phyloP scores from a whole-genome alignment of 2,888 invertebrate genomes.

The Alentia gelatinosa region DNA sequence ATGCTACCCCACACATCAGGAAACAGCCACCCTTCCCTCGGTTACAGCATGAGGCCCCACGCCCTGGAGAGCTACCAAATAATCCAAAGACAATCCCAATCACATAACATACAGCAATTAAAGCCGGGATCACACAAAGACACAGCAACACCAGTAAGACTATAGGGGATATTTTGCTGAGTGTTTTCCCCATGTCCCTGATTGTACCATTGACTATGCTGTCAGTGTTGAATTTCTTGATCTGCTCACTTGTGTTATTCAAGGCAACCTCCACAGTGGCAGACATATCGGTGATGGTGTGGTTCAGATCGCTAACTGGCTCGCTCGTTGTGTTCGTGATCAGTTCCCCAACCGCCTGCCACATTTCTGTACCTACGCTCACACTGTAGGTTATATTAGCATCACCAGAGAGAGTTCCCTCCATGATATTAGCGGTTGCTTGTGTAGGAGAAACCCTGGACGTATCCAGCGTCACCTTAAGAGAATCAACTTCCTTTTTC shows the following conservation, averaged over 20 bases:
- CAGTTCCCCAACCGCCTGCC: background rate
- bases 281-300: background rate
- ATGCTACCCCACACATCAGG: slow-evolving; percentile 71
- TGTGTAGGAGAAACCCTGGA: background rate
- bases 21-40: slow-evolving; percentile 55
- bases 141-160: background rate
- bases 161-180: background rate
- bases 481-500: background rate
- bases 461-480: background rate
- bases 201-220: background rate
- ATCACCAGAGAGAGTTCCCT: background rate
- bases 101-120: background rate
- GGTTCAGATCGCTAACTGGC: background rate
- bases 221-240: background rate
- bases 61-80: background rate
- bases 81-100: background rate
- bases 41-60: background rate
- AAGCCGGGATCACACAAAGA: background rate
- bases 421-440: background rate
- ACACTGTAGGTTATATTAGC: background rate
- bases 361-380: background rate
- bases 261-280: background rate
- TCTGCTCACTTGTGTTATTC: background rate
- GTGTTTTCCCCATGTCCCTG: background rate
- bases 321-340: background rate